phyloP scores from a whole-genome alignment of 2,113 vertebrate species.

The Leptodactylus fuscus region DNA sequence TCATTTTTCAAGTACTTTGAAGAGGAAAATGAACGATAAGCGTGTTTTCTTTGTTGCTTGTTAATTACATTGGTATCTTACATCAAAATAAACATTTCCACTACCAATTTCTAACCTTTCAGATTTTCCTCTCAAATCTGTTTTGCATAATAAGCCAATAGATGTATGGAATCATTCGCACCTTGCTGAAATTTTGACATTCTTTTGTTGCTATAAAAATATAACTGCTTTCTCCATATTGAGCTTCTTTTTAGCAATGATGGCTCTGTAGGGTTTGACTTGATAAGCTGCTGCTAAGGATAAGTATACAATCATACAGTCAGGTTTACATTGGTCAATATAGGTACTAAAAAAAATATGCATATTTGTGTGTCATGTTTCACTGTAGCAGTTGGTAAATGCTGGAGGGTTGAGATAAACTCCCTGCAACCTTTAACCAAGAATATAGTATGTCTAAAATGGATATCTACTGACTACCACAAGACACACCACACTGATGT shows the following conservation, averaged over 20 bases:
- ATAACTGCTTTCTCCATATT: not conserved
- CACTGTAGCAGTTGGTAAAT: too few species aligned
- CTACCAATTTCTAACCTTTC: conserved; percentile 28
- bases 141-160: conserved; percentile 35
- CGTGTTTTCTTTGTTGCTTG: conserved; percentile 7
- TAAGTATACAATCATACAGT: too few species aligned
- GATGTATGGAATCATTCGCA: conserved; percentile 26
- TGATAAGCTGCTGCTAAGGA: not conserved
- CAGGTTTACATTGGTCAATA: too few species aligned
- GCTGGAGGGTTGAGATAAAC: not conserved
- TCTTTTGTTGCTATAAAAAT: conserved; percentile 15
- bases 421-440: too few species aligned
- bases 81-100: conserved; percentile 39
- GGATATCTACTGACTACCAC: too few species aligned
- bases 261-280: not conserved
- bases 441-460: too few species aligned
- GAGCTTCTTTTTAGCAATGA: not conserved
- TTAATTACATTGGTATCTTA: conserved; percentile 42
- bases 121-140: not conserved
- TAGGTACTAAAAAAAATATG: too few species aligned
- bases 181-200: conserved; percentile 33
- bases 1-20: conserved; percentile 10
- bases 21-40: conserved; percentile 8
- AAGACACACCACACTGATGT: too few species aligned
- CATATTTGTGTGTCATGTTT: too few species aligned